Evolutionary conservation across 2,888 invertebrate species (phyloP), one percentile per base, ranked within the genome.

Genomic region (Pheosia tremula): DNA sequence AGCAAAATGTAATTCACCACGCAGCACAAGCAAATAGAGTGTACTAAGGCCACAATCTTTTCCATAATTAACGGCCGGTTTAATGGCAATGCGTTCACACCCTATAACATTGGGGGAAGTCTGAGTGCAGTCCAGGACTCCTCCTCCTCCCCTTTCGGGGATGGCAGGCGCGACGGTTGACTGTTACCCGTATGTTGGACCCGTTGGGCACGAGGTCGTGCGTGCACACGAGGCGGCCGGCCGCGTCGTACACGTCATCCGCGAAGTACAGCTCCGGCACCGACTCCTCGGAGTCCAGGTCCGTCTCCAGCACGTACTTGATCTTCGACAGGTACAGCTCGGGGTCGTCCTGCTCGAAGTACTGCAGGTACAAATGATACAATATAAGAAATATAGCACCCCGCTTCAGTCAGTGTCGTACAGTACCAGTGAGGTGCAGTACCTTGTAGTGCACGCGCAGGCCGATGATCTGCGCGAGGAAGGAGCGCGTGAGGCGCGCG

Each of bases 321-420:
- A 98, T 96, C 94, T 98, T 98, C n/a, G 97, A 96, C 67, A 98
- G 91, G 90, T 98, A 98, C 63, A 98, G 92, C 88, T 98, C 98
- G 0, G 98, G 98, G 91, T 98, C 98, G 84, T 99, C 98, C 89
- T 98, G 98, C 85, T 98, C 98, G 89, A 98, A 98, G 88, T 98
- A 98, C 97, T 98, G 85, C 2, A 88, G 67, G 56, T 1, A 47
- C 63, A 57, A 47, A n/a, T 24, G 13, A 24, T 1, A 24, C 24
- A 2, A 24, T 1, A 24, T 24, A 24, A 24, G 1, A 24, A 24
- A 24, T 24, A 24, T 24, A 24, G 24, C 24, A 24, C 24, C 24
- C 24, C 0, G 24, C 24, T 24, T 24, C 24, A 24, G 24, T 24
- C 24, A n/a, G n/a, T n/a, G n/a, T 24, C 24, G 24, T 24, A 24